A percentile compares a stretch with the other conserved stretches of the same genome.
These are phyloP conservation scores for Lagria hirta DNA, from an alignment of 2,888 invertebrate species.

Conservation along the genomic window DNA sequence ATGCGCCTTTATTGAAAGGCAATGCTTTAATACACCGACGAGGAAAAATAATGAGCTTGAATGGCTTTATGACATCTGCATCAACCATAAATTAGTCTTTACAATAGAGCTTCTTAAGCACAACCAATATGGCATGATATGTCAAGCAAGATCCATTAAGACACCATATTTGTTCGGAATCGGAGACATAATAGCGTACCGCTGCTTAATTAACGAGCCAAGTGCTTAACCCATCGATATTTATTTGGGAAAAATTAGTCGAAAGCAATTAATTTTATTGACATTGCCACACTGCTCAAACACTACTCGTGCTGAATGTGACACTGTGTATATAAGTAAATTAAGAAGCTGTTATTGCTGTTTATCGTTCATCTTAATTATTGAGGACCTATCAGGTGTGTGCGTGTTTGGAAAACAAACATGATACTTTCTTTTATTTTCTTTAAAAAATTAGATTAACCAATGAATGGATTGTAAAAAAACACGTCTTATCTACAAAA, in stretches of 20 bases:
- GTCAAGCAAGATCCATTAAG: conserved; percentile 23
- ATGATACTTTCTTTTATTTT: too few species aligned
- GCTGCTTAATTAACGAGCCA: conserved; percentile 13
- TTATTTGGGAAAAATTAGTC: conserved; percentile 9
- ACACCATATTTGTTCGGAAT: conserved; percentile 21
- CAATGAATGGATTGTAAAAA: too few species aligned
- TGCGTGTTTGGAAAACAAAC: too few species aligned
- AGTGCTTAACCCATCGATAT: conserved; percentile 10
- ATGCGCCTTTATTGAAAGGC: too few species aligned
- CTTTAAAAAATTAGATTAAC: too few species aligned
- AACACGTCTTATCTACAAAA: too few species aligned
- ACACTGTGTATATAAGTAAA: conserved; percentile 8
- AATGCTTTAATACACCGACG: too few species aligned
- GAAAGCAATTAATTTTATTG: conserved; percentile 21
- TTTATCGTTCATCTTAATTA: conserved; percentile 8
- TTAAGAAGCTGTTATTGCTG: conserved; percentile 12
- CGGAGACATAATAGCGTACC: conserved; percentile 9
- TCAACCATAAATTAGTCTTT: conserved; percentile 21
- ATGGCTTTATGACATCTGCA: conserved; percentile 16
- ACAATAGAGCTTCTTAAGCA: conserved; percentile 25
- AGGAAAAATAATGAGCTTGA: too few species aligned
- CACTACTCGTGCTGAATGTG: too few species aligned
- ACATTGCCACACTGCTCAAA: conserved; percentile 16
- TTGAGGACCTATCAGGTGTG: too few species aligned
- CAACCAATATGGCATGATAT: conserved; percentile 24